Base-by-base conservation (phyloP, 2,113 vertebrate species). In the Cavia porcellus region DNA sequence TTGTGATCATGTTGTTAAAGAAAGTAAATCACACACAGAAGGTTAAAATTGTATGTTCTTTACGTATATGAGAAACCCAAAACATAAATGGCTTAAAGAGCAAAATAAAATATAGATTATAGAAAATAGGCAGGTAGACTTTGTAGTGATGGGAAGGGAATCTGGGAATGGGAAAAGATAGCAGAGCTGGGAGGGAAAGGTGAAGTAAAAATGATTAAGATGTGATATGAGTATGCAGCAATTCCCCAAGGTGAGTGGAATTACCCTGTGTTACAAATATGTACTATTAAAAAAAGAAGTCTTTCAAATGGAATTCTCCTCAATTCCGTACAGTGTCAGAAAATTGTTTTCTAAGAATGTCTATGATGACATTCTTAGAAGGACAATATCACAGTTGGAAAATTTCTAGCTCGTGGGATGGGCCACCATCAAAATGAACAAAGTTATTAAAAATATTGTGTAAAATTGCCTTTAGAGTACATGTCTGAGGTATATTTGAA, bases 301-400 rank as follows among this genome's bases (percentile, higher is more conserved):
- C 28, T 92, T 84, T 95, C 30, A 89, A 77, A 22, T n/a, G 22
- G n/a, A 87, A 94, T 89, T 96, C 86, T 89, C 94, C 57, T 14
- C 62, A 89, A 45, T 77, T 80, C 50, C 68, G 24, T 47, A 59
- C 5, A 86, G 5, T n/a, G 5, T 87, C 32, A 87, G 61, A 92
- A 89, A 92, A 89, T 81, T 79, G 55, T 89, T 88, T 89, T 81
- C 25, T 0, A 1, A 68, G 32, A 79, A 62, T 75, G 68, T 13
- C 38, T 86, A 77, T 47, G 50, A 77, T 42, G 81, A 6, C 5
- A 25, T 84, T 86, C 32, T 77, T 72, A 95, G 32, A 35, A 10
- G 32, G 13, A 80, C 25, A 66, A 66, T 15, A 85, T 85, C 11
- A n/a, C 42, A 64, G 70, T 10, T 75, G 32, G 47, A 90, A 83